These are phyloP conservation scores for Alca torda DNA, from an alignment of 2,797 vertebrate genomes.

Conservation along the genomic window DNA sequence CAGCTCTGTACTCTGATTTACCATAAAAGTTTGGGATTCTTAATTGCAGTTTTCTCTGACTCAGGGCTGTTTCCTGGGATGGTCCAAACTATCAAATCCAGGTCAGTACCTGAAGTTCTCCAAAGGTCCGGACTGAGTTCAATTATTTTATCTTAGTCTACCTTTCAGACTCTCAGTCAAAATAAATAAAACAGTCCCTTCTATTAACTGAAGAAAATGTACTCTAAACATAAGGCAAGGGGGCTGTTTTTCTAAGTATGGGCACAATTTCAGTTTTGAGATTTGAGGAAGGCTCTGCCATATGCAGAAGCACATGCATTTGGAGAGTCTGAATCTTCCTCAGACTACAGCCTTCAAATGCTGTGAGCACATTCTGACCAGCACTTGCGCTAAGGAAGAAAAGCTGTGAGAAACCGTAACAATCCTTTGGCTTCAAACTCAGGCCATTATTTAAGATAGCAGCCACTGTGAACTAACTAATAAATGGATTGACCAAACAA, in stretches of 20 bases:
- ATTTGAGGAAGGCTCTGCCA: not conserved
- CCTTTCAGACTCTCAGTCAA: not conserved
- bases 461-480: slow-evolving; percentile 19
- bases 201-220: not conserved
- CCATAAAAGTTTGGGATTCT: not conserved
- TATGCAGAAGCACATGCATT: not conserved
- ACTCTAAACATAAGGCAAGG: not conserved
- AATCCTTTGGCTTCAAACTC: slow-evolving; percentile 21
- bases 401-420: slow-evolving; percentile 26
- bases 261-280: not conserved
- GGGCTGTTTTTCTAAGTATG: not conserved
- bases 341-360: not conserved
- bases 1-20: not conserved
- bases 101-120: not conserved
- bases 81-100: not conserved
- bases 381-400: not conserved
- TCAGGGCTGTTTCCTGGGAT: not conserved
- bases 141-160: not conserved
- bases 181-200: not conserved
- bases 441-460: slow-evolving; percentile 33
- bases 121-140: not conserved
- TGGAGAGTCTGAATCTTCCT: not conserved
- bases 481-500: not conserved
- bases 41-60: not conserved
- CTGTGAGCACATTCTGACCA: slow-evolving; percentile 32